phyloP scores from a whole-genome alignment of 1,140 invertebrate species.

The Piezodorus guildinii region DNA sequence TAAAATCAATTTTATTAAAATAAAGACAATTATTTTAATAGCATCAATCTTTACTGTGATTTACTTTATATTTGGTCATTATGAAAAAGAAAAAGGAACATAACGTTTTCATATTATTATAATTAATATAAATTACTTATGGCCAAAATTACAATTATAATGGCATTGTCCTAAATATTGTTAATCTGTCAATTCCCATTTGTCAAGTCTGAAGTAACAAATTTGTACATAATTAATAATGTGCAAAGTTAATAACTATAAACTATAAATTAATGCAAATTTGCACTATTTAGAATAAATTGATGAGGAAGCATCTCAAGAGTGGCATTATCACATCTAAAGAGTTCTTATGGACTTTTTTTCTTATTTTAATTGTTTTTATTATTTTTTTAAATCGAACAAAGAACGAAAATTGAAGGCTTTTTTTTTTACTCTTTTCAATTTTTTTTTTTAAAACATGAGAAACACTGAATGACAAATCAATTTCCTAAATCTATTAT shows the following conservation, averaged over 20 bases:
- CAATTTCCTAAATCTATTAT: slow-evolving; percentile 10
- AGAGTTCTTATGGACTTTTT: not conserved
- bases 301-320: slow-evolving; percentile 4
- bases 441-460: not conserved
- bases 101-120: no score
- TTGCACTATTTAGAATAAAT: not conserved
- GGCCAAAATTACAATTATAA: no score
- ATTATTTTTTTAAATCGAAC: not conserved
- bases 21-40: no score
- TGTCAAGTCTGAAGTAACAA: not conserved
- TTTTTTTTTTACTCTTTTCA: not conserved
- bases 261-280: not conserved
- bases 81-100: no score
- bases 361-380: not conserved
- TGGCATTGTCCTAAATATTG: no score
- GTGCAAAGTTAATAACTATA: not conserved
- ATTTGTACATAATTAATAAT: not conserved
- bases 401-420: slow-evolving; percentile 3
- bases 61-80: no score
- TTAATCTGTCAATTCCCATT: not conserved
- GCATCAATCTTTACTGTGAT: no score
- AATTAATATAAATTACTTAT: no score
- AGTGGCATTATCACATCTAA: slow-evolving; percentile 1
- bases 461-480: slow-evolving; percentile 3
- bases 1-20: no score